Percentiles rank a stretch among this genome's conserved stretches.
Conservation (phyloP, 1,140 invertebrate genomes). For the Papilio dardanus region DNA sequence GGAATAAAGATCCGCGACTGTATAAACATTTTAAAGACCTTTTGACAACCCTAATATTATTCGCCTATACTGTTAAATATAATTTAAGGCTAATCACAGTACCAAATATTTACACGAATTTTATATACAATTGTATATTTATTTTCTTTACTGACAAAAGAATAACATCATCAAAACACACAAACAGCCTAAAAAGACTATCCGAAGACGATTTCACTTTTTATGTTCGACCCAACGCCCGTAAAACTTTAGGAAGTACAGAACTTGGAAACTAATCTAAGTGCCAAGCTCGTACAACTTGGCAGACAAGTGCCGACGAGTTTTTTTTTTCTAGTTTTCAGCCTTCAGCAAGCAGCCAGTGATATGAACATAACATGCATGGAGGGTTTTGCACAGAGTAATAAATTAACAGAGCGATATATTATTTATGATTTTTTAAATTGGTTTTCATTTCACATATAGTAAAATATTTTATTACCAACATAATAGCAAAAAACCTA, state of each 20-base stretch:
- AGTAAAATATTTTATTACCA: too few species aligned
- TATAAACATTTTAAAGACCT: too few species aligned
- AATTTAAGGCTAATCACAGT: background rate
- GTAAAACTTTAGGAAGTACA: constrained; percentile 44
- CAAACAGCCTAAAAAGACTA: constrained; percentile 37
- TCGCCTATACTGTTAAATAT: background rate
- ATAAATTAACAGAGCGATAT: background rate
- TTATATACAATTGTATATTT: background rate
- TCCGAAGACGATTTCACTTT: constrained; percentile 35
- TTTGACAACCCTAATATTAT: background rate
- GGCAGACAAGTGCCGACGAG: constrained; percentile 72
- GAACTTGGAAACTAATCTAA: constrained; percentile 74
- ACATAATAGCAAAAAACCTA: too few species aligned
- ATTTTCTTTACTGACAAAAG: background rate
- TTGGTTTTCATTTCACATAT: background rate
- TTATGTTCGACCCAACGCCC: constrained; percentile 38
- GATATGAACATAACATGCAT: constrained; percentile 79
- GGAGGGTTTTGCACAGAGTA: constrained; percentile 56
- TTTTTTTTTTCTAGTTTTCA: constrained; percentile 65
- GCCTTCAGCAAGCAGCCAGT: constrained; percentile 57
- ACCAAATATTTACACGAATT: background rate
- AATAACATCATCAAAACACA: constrained; percentile 19
- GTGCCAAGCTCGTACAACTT: constrained; percentile 68
- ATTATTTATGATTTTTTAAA: too few species aligned
- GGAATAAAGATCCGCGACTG: too few species aligned